Base-by-base conservation (phyloP, 2,113 vertebrate species). In the Eubucco bourcierii region DNA sequence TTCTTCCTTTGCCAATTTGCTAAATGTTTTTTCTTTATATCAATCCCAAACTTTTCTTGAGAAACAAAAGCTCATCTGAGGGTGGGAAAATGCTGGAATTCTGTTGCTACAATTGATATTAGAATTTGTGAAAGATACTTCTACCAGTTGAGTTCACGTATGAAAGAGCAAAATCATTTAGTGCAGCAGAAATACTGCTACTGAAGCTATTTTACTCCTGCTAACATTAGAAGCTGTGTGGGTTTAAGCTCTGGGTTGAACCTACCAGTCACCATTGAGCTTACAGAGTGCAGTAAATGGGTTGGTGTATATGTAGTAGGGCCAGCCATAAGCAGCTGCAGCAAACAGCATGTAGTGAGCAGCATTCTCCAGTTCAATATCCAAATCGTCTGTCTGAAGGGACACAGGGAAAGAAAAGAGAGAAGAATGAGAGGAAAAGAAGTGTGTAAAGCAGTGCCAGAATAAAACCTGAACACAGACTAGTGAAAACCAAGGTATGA, bases 251-350 rank as follows among this genome's bases (percentile, higher is more conserved):
- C 3, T 59, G 60, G 8, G 19, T 78, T 11, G 14, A 53, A 97
- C 98, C 88, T 97, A 99, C 99, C 99, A 99, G 97, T 99, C 98
- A 39, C 98, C 93, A 11, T 97, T 98, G 50, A 99, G 98, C 78
- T 97, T 99, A 97, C 99, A 99, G 31, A 98, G 95, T 2, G 98
- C 99, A 1, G 98, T 99, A 8, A 98, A 92, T 0, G 97, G 98
- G 95, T 98, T 98, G 60, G 98, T 98, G 93, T 98, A 99, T 15
- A 99, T 8, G 37, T 99, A 99, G 86, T 99, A 94, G 0, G 99
- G 99, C 99, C 99, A 99, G 15, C 99, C 99, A 1, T 99, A 99
- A 7, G 99, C 98, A 15, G 99, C 99, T 1, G 98, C 98, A 21
- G 99, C 99, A 94, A 99, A 99, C 77, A 97, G 97, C 98, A 99